A percentile compares a stretch with the other conserved stretches of the same genome.
phyloP scores from a whole-genome alignment of 2,797 vertebrate genomes.

The Perodicticus potto region DNA sequence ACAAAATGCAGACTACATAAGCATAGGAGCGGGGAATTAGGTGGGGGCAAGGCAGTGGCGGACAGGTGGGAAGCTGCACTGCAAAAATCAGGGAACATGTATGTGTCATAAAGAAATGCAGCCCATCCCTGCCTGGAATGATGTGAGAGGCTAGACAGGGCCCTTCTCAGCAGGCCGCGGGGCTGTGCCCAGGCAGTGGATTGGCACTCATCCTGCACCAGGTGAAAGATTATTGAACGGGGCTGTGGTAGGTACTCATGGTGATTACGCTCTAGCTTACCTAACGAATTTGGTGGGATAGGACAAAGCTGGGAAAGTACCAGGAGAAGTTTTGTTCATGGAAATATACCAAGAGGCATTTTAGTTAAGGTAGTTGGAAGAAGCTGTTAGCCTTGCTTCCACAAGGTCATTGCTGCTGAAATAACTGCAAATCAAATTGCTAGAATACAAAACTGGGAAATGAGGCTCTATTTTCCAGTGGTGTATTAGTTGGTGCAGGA shows the following conservation, averaged over 20 bases:
- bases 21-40: neutral
- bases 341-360: conserved; percentile 46
- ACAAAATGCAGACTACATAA: conserved; percentile 17
- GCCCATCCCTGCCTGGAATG: neutral
- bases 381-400: conserved; percentile 80
- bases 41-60: conserved; percentile 63
- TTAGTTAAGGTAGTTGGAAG: conserved; percentile 80
- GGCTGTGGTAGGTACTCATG: neutral
- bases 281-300: neutral
- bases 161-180: neutral
- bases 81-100: conserved; percentile 52
- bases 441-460: conserved; percentile 29
- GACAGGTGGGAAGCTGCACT: conserved; percentile 64
- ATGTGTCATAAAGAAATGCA: neutral
- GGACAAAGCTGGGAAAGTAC: neutral
- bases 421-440: conserved; percentile 67
- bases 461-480: neutral
- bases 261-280: neutral
- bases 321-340: conserved; percentile 57
- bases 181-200: neutral
- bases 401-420: conserved; percentile 80
- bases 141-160: neutral
- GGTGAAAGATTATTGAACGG: conserved; percentile 33
- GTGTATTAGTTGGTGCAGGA: neutral
- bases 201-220: conserved; percentile 52